Percentiles rank a stretch among this genome's conserved stretches.
These are phyloP conservation scores for Microctenopoma stevenorrisi DNA, from an alignment of 2,797 vertebrate genomes.

Conservation along the genomic window DNA sequence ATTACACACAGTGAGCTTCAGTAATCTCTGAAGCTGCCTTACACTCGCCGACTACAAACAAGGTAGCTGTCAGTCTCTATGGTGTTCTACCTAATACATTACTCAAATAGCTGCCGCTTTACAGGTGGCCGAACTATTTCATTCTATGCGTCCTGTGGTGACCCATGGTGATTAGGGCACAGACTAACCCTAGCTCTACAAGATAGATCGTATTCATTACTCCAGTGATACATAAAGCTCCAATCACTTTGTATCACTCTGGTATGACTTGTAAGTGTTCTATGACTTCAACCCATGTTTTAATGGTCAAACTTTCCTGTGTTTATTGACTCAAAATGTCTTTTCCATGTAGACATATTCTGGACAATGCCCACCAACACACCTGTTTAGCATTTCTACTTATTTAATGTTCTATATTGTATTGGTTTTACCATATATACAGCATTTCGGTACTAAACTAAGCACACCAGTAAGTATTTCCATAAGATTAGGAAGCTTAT, in stretches of 20 bases:
- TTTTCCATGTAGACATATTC: neutral
- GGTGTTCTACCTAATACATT: constrained; percentile 51
- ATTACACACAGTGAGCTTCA: constrained; percentile 80
- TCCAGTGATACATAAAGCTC: constrained; percentile 16
- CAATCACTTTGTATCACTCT: neutral
- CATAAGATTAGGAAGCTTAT: neutral
- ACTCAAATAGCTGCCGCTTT: constrained; percentile 51
- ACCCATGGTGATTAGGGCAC: constrained; percentile 18
- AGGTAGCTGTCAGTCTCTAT: constrained; percentile 71
- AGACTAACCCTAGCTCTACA: neutral
- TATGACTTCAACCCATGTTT: neutral
- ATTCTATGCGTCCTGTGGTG: constrained; percentile 35
- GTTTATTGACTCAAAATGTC: neutral
- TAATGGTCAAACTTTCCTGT: neutral
- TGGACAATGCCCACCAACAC: neutral
- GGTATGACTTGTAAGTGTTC: no score
- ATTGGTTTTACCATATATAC: neutral
- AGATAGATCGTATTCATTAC: constrained; percentile 22
- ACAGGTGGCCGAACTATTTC: constrained; percentile 41
- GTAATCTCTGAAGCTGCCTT: constrained; percentile 78
- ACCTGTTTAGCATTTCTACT: neutral
- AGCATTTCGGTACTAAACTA: neutral
- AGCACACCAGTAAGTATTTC: neutral
- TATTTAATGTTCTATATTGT: neutral
- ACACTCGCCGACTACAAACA: constrained; percentile 76